Evolutionary conservation across 2,888 invertebrate species (phyloP), one percentile per base, ranked within the genome.

Genomic region (Mylabris sibirica): DNA sequence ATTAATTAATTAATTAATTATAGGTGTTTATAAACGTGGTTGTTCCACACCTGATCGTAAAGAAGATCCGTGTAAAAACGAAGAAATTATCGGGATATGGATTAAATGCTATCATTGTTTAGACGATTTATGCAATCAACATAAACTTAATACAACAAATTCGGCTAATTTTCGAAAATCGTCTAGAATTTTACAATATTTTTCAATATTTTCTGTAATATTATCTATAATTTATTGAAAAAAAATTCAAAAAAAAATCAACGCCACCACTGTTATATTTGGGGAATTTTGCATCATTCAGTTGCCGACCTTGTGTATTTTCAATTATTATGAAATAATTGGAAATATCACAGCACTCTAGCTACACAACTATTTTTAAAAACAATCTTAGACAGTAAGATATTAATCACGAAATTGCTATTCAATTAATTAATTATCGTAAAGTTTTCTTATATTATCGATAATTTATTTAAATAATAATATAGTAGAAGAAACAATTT

Each of bases 51-150:
- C n/a, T 3, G 44, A 44, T 6, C 44, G 44, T 17, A 44, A 44
- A 44, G 5, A 44, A 4, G 44, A 44, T 17, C 44, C 44, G 4
- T 44, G 44, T 8, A 44, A 44, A 17, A 17, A 17, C 8, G 12
- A 44, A 17, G 44, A 44, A 17, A n/a, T 44, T 44, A 17, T 44
- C 44, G 44, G 44, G n/a, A 44, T 44, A n/a, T 44, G 44, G 44
- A 44, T 44, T 1, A 44, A 44, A 44, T 44, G 44, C 17, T 44
- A 44, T 6, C 44, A 44, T 44, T 44, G 44, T 17, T 17, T 44
- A n/a, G 12, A n/a, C 17, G 44, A 44, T 44, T 44, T 44, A n/a
- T 44, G 44, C 8, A 44, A 44, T 44, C 44, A 44, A 44, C 44
- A 44, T 8, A n/a, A 17, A 17, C 6, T 8, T 4, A 44, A 44